Percentiles rank a stretch among this genome's conserved stretches.
Conservation (phyloP, 2,888 invertebrate species). For the Iselma pallidipennis region DNA sequence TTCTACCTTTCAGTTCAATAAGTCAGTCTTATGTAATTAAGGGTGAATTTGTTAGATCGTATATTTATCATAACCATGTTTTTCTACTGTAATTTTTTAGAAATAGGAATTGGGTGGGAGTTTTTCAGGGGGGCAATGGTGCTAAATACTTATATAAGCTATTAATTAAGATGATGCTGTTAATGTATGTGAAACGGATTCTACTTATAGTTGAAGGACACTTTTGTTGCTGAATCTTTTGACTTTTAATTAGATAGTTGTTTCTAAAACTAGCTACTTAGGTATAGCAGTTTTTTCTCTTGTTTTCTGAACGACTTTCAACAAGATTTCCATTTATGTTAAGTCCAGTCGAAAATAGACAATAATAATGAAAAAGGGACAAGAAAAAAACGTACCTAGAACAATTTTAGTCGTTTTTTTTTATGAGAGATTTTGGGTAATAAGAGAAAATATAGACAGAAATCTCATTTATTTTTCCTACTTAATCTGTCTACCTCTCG, state of each 20-base stretch:
- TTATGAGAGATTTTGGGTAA: background rate
- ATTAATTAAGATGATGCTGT: slow-evolving; percentile 43
- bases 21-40: background rate
- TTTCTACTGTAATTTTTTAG: background rate
- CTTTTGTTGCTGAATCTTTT: slow-evolving; percentile 43
- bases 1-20: background rate
- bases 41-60: background rate
- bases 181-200: slow-evolving; percentile 46
- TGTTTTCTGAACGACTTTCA: background rate
- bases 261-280: slow-evolving; percentile 37
- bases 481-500: background rate
- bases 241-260: slow-evolving; percentile 45
- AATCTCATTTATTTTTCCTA: background rate
- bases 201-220: slow-evolving; percentile 46
- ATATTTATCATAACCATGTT: background rate
- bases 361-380: background rate
- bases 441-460: background rate
- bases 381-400: no score
- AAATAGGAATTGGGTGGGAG: background rate
- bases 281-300: slow-evolving; percentile 4
- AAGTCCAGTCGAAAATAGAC: background rate
- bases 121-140: background rate
- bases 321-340: background rate
- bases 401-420: background rate
- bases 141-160: slow-evolving; percentile 46